Conservation (phyloP, 2,797 vertebrate genomes). For the Thamnophis elegans region DNA sequence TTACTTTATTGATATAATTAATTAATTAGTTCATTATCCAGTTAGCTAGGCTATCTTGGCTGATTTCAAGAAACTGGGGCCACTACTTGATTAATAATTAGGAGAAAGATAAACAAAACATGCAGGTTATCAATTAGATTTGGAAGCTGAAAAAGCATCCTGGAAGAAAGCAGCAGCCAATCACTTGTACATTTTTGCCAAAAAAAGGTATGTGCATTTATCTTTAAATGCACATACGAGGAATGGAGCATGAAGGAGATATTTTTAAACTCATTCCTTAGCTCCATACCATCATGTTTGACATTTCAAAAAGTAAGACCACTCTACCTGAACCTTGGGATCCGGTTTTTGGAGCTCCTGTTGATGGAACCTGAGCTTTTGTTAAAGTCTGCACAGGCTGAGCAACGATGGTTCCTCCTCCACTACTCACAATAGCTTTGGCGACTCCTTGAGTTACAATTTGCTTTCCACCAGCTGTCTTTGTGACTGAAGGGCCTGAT, state of each 20-base stretch:
- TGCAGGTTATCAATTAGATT: neutral
- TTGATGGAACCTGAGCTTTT: constrained; percentile 81
- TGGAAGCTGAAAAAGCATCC: neutral
- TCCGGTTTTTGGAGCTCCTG: constrained; percentile 84
- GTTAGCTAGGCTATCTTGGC: neutral
- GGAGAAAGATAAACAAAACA: neutral
- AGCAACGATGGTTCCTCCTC: constrained; percentile 80
- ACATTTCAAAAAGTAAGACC: neutral
- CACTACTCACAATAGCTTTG: constrained; percentile 92
- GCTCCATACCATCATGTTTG: neutral
- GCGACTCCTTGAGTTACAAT: constrained; percentile 96
- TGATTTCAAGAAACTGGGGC: neutral
- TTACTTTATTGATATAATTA: neutral
- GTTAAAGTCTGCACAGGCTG: constrained; percentile 82
- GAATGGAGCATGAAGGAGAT: neutral
- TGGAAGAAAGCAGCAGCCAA: neutral
- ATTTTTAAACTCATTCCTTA: neutral
- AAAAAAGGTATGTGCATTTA: neutral
- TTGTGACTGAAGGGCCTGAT: constrained; percentile 83
- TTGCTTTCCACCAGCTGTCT: constrained; percentile 91
- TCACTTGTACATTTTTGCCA: neutral
- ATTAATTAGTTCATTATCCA: neutral
- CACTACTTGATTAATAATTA: neutral
- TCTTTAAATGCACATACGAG: neutral
- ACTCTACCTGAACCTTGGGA: constrained; percentile 81